A percentile compares a stretch with the other conserved stretches of the same genome.
Evolutionary conservation across 1,140 invertebrate genomes (phyloP).

Genomic region (Drosophila sp.): DNA sequence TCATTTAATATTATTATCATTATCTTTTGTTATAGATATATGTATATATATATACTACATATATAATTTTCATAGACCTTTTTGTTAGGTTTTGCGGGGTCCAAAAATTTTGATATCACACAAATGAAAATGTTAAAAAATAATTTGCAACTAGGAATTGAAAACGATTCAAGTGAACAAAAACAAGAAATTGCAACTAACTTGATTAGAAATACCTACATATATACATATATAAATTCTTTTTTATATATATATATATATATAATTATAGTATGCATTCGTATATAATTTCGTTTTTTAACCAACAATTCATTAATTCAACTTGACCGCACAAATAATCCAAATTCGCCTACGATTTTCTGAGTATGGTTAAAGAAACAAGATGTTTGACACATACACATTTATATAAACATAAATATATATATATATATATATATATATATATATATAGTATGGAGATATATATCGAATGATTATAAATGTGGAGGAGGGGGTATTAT

Average conservation of each 20-base stretch:
- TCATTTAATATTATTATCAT: constrained; percentile 11
- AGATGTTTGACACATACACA: neutral
- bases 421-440: constrained; percentile 1
- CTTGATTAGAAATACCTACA: neutral
- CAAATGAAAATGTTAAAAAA: constrained; percentile 5
- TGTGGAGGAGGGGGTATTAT: neutral
- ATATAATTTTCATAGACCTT: constrained; percentile 2
- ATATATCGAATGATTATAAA: neutral
- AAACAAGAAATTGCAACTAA: constrained; percentile 4
- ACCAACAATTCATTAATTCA: constrained; percentile 7
- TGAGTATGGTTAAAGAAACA: constrained; percentile 7
- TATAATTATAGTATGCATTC: neutral
- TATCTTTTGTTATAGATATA: constrained; percentile 5
- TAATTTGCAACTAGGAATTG: neutral
- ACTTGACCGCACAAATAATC: neutral
- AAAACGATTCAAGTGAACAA: neutral
- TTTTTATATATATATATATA: neutral
- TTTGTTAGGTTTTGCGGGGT: neutral
- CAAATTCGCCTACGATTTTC: neutral
- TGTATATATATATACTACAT: constrained; percentile 6
- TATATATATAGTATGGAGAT: neutral
- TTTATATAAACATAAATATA: neutral
- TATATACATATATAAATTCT: neutral
- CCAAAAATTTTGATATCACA: constrained; percentile 2
- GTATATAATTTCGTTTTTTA: constrained; percentile 4